Base-by-base conservation (phyloP, 1,140 invertebrate genomes). In the Adoxophyes honmai region DNA sequence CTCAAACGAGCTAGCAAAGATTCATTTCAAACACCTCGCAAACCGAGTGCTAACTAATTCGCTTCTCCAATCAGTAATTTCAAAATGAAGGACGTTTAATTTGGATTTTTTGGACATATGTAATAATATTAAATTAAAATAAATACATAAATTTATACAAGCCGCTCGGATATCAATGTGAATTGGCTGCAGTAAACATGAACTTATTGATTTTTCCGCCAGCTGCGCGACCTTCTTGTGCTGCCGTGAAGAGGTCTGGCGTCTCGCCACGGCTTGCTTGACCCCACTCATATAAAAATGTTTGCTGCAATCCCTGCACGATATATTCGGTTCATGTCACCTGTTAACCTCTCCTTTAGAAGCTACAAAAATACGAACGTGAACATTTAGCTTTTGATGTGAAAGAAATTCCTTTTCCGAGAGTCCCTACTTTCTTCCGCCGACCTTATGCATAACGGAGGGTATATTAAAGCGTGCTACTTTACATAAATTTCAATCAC, bases 141-240 rank as follows among this genome's bases (percentile, higher is more conserved):
- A n/a, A n/a, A n/a, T 28, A 28, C 21, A 28, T 2, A 28, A 28
- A 3, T 3, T 28, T 28, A 28, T 28, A 3, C 21, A 2, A 28
- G 21, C 2, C 6, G 2, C 6, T 28, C 2, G 21, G 2, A 28
- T 28, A 28, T 28, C 52, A 55, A n/a, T 35, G 14, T 35, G 64
- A 81, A 84, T 78, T 76, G 74, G 70, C 72, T 74, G 75, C 72
- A 70, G 77, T 71, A 68, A 75, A 80, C 74, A 73, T 67, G 73
- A 39, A 54, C 39, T 53, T 69, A 84, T 84, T 86, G 78, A 48
- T 48, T 70, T 75, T 82, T 77, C 70, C 77, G 79, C 75, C 76
- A 71, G 66, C 66, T 68, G 16, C 66, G 60, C 68, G 66, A 78
- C 73, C 75, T 85, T 85, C 81, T 81, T 86, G 74, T 85, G 78